Conservation (phyloP, 2,888 invertebrate genomes). For the Phlogophora meticulosa region DNA sequence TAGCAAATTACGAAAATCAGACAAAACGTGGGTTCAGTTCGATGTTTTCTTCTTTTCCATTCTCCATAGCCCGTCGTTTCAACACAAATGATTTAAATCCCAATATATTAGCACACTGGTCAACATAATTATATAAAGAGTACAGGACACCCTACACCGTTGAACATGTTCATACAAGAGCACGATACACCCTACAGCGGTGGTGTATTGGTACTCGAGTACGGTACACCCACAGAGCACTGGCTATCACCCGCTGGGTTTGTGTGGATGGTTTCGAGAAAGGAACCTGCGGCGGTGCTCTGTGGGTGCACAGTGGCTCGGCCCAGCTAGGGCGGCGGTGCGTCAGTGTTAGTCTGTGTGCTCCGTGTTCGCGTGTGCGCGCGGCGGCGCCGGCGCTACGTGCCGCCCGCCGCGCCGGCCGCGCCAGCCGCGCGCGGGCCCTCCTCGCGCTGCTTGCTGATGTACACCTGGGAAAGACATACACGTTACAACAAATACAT, state of each 20-base stretch:
- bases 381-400: conserved; percentile 83
- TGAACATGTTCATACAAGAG: neutral
- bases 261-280: too few species aligned
- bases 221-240: neutral
- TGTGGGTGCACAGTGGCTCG: neutral
- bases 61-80: neutral
- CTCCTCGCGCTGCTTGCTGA: conserved; percentile 87
- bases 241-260: too few species aligned
- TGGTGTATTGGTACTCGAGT: too few species aligned
- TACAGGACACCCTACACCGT: neutral
- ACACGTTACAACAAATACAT: too few species aligned
- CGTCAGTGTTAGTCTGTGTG: conserved; percentile 11
- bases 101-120: conserved; percentile 14
- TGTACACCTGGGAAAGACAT: conserved; percentile 80
- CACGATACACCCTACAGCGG: neutral
- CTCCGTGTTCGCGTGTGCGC: conserved; percentile 71
- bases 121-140: conserved; percentile 1
- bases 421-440: conserved; percentile 59
- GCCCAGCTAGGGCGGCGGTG: neutral
- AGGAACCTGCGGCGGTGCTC: too few species aligned
- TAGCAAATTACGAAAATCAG: too few species aligned
- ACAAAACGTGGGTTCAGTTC: too few species aligned
- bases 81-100: conserved; percentile 7
- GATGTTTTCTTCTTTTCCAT: too few species aligned
- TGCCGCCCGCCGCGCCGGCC: conserved; percentile 48